Conservation (phyloP, 1,140 invertebrate species). For the Rhagoletis pomonella region DNA sequence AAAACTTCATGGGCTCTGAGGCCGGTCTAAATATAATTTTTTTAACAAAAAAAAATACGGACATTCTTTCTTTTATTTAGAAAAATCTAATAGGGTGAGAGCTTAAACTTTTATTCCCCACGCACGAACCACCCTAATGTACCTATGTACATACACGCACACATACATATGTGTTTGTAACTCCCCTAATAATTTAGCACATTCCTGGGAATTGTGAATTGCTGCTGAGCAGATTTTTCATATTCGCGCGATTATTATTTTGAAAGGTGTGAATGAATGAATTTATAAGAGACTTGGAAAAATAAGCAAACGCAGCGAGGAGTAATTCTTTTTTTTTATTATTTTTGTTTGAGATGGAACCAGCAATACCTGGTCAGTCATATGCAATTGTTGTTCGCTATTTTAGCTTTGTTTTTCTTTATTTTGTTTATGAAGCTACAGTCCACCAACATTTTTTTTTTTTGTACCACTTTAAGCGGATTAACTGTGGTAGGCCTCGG, state of each 20-base stretch:
- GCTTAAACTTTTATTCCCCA: no score
- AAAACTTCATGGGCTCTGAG: no score
- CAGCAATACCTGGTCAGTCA: neutral
- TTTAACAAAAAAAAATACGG: no score
- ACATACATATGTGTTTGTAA: neutral
- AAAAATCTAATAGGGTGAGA: no score
- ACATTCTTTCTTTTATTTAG: no score
- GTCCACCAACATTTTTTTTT: neutral
- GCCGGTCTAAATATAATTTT: no score
- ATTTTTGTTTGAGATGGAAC: neutral
- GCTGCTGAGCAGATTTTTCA: constrained; percentile 50
- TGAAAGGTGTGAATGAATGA: constrained; percentile 39
- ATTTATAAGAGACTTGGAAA: constrained; percentile 10
- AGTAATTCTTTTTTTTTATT: neutral
- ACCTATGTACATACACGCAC: neutral
- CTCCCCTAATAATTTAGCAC: constrained; percentile 33
- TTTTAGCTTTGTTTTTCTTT: neutral
- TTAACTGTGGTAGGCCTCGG: constrained; percentile 40
- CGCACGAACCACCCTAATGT: neutral
- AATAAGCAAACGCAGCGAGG: neutral
- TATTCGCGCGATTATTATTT: constrained; percentile 40
- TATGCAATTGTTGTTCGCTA: neutral
- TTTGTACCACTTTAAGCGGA: neutral
- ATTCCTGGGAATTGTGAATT: constrained; percentile 49
- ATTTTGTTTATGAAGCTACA: neutral